A percentile compares a stretch with the other conserved stretches of the same genome.
Conservation (phyloP, 2,797 vertebrate genomes). For the Tauraco hartlaubi region DNA sequence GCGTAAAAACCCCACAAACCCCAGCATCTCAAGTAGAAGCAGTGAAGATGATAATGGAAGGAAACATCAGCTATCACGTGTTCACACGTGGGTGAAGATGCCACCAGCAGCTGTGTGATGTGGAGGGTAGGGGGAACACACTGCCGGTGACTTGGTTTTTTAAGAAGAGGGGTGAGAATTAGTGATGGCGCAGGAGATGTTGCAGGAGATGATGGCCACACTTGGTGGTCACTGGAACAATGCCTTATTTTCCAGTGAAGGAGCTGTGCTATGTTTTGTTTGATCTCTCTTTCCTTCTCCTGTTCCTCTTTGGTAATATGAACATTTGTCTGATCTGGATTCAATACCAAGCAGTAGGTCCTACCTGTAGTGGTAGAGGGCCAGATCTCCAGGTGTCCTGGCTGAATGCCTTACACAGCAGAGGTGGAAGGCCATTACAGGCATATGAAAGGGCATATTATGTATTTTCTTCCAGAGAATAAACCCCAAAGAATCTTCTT, state of each 20-base stretch:
- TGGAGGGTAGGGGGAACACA: not conserved
- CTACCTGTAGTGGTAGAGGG: not conserved
- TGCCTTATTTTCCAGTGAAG: not conserved
- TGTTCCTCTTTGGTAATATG: not conserved
- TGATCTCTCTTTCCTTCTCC: not conserved
- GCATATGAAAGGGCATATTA: not conserved
- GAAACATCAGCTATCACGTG: not conserved
- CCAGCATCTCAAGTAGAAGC: not conserved
- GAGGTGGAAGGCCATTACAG: not conserved
- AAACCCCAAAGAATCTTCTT: not conserved
- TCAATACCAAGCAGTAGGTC: not conserved
- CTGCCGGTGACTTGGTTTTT: rapidly evolving
- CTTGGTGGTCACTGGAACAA: not conserved
- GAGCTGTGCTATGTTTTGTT: not conserved
- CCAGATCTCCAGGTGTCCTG: not conserved
- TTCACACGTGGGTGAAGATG: not conserved
- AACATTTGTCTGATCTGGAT: not conserved
- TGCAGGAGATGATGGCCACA: not conserved
- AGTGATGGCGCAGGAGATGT: not conserved
- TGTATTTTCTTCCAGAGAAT: not conserved
- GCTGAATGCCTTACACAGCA: not conserved
- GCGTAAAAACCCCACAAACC: not conserved
- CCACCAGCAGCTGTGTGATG: rapidly evolving
- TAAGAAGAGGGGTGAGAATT: not conserved
- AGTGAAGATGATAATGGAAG: not conserved